phyloP scores from a whole-genome alignment of 2,797 vertebrate species.

The Enteromius fasciolatus region DNA sequence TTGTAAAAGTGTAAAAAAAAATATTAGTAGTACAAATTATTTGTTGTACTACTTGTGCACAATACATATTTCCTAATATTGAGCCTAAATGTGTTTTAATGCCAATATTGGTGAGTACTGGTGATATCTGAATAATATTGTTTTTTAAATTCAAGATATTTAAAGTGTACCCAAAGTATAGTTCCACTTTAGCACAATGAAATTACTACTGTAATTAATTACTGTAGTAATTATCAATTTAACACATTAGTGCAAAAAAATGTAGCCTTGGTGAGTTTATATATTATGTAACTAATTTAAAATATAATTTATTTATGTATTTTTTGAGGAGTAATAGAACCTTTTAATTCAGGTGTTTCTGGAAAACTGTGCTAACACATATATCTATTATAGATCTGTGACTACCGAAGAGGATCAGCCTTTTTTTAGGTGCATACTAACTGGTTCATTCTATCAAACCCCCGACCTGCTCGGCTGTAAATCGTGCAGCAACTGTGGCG shows the following conservation, averaged over 20 bases:
- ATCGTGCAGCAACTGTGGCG: constrained; percentile 78
- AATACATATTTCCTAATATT: not conserved
- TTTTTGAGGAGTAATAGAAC: not conserved
- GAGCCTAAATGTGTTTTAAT: constrained; percentile 2
- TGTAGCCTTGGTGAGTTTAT: not conserved
- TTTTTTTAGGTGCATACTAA: constrained; percentile 66
- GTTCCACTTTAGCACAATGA: not conserved
- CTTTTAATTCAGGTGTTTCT: not conserved
- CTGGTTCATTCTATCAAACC: constrained; percentile 76
- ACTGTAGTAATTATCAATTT: not conserved
- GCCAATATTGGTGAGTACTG: not conserved
- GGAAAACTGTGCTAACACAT: not conserved
- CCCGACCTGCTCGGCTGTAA: constrained; percentile 74
- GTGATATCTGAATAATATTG: not conserved
- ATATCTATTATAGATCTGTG: not conserved
- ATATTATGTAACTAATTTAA: not conserved
- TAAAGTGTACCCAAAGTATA: not conserved
- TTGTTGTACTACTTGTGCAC: not conserved
- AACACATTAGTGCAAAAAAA: not conserved
- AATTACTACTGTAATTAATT: not conserved
- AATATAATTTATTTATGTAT: not conserved
- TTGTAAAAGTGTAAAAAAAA: too few relatives aligned
- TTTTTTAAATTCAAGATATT: not conserved
- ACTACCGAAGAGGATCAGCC: not conserved
- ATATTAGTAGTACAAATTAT: not conserved